Evolutionary conservation across 1,140 invertebrate species (phyloP).

Genomic region (Drosophila sp.): DNA sequence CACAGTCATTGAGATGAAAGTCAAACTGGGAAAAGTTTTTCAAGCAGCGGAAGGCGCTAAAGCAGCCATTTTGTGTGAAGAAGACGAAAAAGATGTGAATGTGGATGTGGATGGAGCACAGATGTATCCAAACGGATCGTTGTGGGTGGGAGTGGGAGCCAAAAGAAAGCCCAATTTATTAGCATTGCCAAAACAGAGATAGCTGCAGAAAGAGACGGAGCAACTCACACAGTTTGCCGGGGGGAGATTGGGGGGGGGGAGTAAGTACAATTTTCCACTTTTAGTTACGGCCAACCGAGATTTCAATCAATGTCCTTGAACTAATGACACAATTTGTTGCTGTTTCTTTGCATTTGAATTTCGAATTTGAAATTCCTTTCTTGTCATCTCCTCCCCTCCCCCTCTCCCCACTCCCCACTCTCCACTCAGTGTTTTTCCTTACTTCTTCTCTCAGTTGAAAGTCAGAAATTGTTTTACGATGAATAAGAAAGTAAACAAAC

Average conservation of each 20-base stretch:
- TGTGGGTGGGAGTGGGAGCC: background rate
- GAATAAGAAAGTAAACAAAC: conserved; percentile 60
- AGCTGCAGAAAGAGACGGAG: background rate
- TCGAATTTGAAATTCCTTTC: conserved; percentile 28
- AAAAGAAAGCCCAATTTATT: conserved; percentile 55
- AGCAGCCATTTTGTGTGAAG: conserved; percentile 50
- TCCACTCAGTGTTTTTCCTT: conserved; percentile 1
- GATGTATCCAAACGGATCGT: background rate
- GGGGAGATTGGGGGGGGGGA: background rate
- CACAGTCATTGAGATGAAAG: conserved; percentile 17
- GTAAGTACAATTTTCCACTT: conserved; percentile 38
- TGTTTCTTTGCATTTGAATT: conserved; percentile 46
- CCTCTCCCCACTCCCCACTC: background rate
- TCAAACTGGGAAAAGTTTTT: conserved; percentile 46
- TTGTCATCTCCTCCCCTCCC: conserved; percentile 1
- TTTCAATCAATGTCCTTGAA: conserved; percentile 69
- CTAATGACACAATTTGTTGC: conserved; percentile 66
- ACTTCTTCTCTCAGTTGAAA: conserved; percentile 20
- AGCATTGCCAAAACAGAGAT: conserved; percentile 35
- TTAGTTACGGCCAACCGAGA: conserved; percentile 54
- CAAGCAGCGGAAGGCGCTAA: conserved; percentile 54
- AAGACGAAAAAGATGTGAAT: conserved; percentile 4
- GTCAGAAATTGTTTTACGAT: conserved; percentile 61
- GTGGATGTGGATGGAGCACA: background rate
- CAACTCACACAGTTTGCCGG: background rate